Percentiles rank a stretch among this genome's conserved stretches.
Conservation (phyloP, 2,113 vertebrate species). For the Ginglymostoma cirratum region DNA sequence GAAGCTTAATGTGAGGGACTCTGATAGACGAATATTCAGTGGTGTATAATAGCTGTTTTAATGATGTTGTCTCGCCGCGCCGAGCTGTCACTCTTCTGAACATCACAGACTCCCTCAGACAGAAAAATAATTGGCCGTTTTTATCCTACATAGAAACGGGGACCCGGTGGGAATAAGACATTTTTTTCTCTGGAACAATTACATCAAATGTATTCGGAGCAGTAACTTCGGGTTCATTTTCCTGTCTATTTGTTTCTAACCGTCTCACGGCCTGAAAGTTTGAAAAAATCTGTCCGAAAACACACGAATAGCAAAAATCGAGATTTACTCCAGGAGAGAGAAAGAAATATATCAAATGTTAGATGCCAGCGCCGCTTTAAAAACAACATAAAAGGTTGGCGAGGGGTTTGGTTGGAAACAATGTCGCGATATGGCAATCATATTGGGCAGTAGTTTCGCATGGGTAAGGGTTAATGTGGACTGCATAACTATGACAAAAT, state of each 20-base stretch:
- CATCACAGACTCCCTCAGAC: constrained; percentile 69
- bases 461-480: neutral
- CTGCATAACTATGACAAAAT: neutral
- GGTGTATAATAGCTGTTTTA: constrained; percentile 55
- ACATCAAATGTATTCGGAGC: constrained; percentile 17
- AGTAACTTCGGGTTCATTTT: neutral
- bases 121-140: constrained; percentile 75
- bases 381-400: neutral
- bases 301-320: neutral
- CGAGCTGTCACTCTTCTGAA: constrained; percentile 60
- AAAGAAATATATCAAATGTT: constrained; percentile 7
- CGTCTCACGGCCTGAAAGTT: neutral
- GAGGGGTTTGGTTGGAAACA: neutral
- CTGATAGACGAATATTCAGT: constrained; percentile 42
- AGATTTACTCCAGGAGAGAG: neutral
- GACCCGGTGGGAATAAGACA: constrained; percentile 50
- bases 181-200: constrained; percentile 43
- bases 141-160: constrained; percentile 45
- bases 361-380: neutral
- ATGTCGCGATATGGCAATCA: neutral
- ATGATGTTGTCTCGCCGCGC: constrained; percentile 55
- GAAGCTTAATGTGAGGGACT: constrained; percentile 35
- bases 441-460: neutral
- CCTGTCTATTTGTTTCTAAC: neutral
- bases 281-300: neutral